Evolutionary conservation across 2,888 invertebrate genomes (phyloP).

Genomic region (Sceliomorpha sp.): DNA sequence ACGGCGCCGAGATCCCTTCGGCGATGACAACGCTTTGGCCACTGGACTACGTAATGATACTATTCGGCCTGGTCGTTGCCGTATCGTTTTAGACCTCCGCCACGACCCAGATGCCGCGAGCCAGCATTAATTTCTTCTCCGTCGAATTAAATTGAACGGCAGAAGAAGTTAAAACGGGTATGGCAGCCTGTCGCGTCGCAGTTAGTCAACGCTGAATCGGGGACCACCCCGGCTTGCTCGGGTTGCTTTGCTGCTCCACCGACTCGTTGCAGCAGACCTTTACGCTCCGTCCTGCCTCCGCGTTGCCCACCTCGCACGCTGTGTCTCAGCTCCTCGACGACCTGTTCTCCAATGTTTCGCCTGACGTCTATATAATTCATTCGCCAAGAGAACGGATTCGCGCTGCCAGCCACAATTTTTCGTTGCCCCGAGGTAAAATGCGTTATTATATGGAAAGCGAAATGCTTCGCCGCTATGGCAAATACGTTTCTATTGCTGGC

Average conservation of each 20-base stretch:
- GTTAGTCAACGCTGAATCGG: constrained; percentile 68
- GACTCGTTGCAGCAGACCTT: constrained; percentile 18
- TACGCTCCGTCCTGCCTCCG: constrained; percentile 2
- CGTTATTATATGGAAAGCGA: too few relatives aligned
- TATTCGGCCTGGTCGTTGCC: background rate
- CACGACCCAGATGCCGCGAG: too few relatives aligned
- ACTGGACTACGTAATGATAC: constrained; percentile 16
- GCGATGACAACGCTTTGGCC: constrained; percentile 15
- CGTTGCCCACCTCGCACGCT: constrained; percentile 5
- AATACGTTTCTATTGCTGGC: too few relatives aligned
- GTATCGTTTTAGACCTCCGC: constrained; percentile 5
- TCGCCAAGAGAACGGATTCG: too few relatives aligned
- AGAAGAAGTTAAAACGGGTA: constrained; percentile 68
- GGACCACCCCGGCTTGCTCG: constrained; percentile 65
- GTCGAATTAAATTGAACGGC: constrained; percentile 67
- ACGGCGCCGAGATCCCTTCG: background rate
- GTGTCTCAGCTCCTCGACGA: constrained; percentile 7
- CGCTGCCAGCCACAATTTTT: too few relatives aligned
- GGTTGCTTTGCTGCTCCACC: constrained; percentile 9
- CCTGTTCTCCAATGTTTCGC: too few relatives aligned
- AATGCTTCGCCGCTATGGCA: too few relatives aligned
- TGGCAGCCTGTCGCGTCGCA: constrained; percentile 73
- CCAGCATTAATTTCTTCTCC: constrained; percentile 36
- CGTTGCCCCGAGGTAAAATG: too few relatives aligned
- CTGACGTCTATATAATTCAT: too few relatives aligned